Base-by-base conservation (phyloP, 2,113 vertebrate genomes). In the Epinephelus fuscoguttatus region DNA sequence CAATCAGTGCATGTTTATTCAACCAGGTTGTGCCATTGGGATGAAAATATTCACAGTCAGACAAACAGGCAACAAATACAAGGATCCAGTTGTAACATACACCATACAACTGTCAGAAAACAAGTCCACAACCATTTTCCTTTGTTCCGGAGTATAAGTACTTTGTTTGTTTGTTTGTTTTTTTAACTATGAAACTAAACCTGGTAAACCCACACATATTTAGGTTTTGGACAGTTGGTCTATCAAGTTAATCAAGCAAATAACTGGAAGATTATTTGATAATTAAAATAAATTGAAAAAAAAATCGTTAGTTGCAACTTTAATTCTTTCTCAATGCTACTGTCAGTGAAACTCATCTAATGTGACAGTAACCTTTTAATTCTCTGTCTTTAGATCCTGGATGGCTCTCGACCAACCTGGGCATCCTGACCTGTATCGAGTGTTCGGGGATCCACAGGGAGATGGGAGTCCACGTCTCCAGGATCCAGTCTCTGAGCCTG, bases 361-460 rank as follows among this genome's bases (percentile, higher is more conserved):
- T n/a, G 8, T 1, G 6, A 37, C 21, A 5, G 15, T 49, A 27
- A 49, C 50, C 1, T 33, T 33, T 30, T 0, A 47, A 49, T 27
- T 78, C 18, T 68, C 40, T 80, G 19, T 75, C 45, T 73, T 11
- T 25, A 89, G 90, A 91, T 72, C 91, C 92, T 19, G 88, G 84
- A 53, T 93, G 92, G 92, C 82, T 93, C 12, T 91, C 90, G 0
- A 92, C 91, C 78, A 91, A 93, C 69, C 53, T 93, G 19, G 92
- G 92, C 5, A 83, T 93, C 77, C 78, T 93, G 68, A 93, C 92
- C 25, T 93, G 92, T 30, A 91, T 92, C 17, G 91, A 93, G 78
- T 93, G 92, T n/a, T 93, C 92, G 5, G 92, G 92, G 42, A 90
- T 93, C 71, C 92, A 91, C 82, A 87, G 92, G 17, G 91, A 93